Percentiles rank a stretch among this genome's conserved stretches.
Evolutionary conservation across 2,797 vertebrate species (phyloP).

Genomic region (Petrocephalus sullivani): DNA sequence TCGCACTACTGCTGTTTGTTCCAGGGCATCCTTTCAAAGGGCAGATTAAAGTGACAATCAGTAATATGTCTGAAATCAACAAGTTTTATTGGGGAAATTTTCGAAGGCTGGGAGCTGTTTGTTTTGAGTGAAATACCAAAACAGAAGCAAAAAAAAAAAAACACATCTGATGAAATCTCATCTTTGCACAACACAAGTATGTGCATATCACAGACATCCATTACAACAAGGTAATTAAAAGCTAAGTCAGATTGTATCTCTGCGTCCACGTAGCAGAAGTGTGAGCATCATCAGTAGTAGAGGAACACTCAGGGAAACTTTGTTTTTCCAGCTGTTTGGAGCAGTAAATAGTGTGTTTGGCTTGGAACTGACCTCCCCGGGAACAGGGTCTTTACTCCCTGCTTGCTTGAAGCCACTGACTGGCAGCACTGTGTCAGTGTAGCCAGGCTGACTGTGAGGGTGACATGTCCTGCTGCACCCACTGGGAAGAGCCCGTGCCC

Average conservation of each 20-base stretch:
- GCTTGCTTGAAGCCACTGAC: not conserved
- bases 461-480: not conserved
- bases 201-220: not conserved
- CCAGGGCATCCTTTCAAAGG: not conserved
- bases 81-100: not conserved
- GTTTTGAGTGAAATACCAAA: not conserved
- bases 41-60: not conserved
- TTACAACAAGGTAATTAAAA: not conserved
- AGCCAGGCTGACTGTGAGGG: not conserved
- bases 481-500: not conserved
- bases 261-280: not conserved
- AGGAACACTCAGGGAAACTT: no score
- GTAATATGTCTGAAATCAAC: not conserved
- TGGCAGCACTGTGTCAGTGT: not conserved
- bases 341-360: not conserved
- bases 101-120: not conserved
- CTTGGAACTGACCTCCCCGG: not conserved
- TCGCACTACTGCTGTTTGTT: not conserved
- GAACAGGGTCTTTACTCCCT: not conserved
- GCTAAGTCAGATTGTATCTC: not conserved
- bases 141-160: not conserved
- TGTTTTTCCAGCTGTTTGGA: not conserved
- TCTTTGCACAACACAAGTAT: not conserved
- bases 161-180: not conserved
- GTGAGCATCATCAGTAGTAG: not conserved